Evolutionary conservation across 2,797 vertebrate species (phyloP).

Genomic region (Huso huso): DNA sequence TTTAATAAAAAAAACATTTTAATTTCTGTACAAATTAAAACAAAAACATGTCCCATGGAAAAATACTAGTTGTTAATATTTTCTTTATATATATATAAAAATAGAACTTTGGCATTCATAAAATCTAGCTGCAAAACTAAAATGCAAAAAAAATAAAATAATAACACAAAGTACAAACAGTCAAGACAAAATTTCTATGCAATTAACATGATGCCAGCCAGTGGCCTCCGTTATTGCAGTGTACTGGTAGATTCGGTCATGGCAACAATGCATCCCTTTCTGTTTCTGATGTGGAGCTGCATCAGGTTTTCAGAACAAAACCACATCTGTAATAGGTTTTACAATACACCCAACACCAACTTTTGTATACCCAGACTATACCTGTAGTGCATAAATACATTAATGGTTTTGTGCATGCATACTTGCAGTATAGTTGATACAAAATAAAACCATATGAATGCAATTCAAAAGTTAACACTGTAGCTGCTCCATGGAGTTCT

Average conservation of each 20-base stretch:
- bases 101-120: conserved; percentile 90
- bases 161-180: too few relatives aligned
- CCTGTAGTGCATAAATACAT: too few relatives aligned
- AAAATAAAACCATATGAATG: too few relatives aligned
- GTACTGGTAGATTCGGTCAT: conserved; percentile 53
- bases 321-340: too few relatives aligned
- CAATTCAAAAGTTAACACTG: too few relatives aligned
- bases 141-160: conserved; percentile 51
- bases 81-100: conserved; percentile 65
- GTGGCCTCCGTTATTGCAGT: conserved; percentile 60
- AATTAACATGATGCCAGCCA: conserved; percentile 65
- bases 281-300: conserved; percentile 6
- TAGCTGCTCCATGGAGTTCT: too few relatives aligned
- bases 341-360: too few relatives aligned
- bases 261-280: conserved; percentile 63
- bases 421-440: too few relatives aligned
- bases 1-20: too few relatives aligned
- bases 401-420: too few relatives aligned
- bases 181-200: conserved; percentile 58
- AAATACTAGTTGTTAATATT: conserved; percentile 58
- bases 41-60: conserved; percentile 65
- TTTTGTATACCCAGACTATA: too few relatives aligned
- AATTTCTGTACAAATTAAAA: too few relatives aligned
- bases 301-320: neutral
- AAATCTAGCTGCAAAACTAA: conserved; percentile 84